phyloP scores from a whole-genome alignment of 2,113 vertebrate species.

The Pycnonotus jocosus region DNA sequence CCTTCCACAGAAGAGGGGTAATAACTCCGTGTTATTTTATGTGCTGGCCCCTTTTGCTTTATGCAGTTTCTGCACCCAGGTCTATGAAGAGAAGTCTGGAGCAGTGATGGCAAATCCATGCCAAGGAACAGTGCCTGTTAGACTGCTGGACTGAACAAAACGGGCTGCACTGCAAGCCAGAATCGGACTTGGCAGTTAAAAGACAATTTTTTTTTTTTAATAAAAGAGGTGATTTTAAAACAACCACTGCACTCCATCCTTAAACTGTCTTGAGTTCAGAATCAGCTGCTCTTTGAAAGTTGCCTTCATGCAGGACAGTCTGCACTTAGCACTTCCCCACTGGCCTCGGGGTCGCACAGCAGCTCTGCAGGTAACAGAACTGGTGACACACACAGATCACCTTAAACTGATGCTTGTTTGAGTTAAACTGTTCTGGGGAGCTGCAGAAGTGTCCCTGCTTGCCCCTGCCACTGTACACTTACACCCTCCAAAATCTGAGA shows the following conservation, averaged over 20 bases:
- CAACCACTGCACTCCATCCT: background rate
- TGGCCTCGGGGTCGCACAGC: accelerated
- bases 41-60: background rate
- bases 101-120: background rate
- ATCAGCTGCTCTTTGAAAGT: background rate
- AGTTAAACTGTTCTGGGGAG: background rate
- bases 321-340: background rate
- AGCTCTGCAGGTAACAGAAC: background rate
- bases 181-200: background rate
- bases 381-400: background rate
- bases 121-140: background rate
- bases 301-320: background rate
- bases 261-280: background rate
- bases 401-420: background rate
- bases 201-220: background rate
- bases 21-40: background rate
- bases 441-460: background rate
- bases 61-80: background rate
- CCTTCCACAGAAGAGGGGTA: background rate
- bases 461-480: background rate
- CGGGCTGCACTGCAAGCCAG: background rate
- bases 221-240: background rate
- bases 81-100: background rate
- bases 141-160: background rate
- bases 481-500: background rate